Evolutionary conservation across 2,113 vertebrate genomes (phyloP).

Genomic region (Trogon surrucura): DNA sequence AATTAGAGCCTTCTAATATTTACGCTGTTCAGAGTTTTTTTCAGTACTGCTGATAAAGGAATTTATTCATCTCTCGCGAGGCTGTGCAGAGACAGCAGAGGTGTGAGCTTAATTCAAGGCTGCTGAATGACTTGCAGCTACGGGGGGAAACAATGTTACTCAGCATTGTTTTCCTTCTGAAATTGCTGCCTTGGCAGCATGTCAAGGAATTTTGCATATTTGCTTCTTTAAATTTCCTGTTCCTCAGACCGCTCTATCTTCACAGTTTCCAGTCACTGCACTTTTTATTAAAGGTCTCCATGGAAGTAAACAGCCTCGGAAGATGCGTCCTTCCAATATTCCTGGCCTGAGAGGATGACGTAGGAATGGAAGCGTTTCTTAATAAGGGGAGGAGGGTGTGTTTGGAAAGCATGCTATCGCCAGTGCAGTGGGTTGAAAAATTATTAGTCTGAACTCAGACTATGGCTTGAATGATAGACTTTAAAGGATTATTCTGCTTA

Average conservation of each 20-base stretch:
- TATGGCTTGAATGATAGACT: background rate
- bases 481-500: background rate
- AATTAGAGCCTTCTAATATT: slow-evolving; percentile 26
- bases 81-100: background rate
- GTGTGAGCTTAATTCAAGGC: slow-evolving; percentile 16
- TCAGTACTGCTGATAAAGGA: background rate
- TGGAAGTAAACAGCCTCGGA: slow-evolving; percentile 37
- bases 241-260: background rate
- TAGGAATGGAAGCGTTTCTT: background rate
- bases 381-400: background rate
- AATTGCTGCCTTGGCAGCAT: slow-evolving; percentile 30
- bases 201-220: background rate
- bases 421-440: slow-evolving; percentile 1
- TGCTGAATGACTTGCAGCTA: slow-evolving; percentile 37
- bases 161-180: slow-evolving; percentile 29
- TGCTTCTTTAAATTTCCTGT: slow-evolving; percentile 12
- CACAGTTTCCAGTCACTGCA: background rate
- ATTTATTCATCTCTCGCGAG: background rate
- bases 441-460: background rate
- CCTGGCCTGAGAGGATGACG: slow-evolving; percentile 18
- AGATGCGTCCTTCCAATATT: slow-evolving; percentile 24
- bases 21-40: background rate
- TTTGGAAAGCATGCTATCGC: background rate
- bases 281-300: slow-evolving; percentile 38
- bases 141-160: background rate